Percentiles rank a stretch among this genome's conserved stretches.
Evolutionary conservation across 2,888 invertebrate genomes (phyloP).

Genomic region (Drosophila rellima): DNA sequence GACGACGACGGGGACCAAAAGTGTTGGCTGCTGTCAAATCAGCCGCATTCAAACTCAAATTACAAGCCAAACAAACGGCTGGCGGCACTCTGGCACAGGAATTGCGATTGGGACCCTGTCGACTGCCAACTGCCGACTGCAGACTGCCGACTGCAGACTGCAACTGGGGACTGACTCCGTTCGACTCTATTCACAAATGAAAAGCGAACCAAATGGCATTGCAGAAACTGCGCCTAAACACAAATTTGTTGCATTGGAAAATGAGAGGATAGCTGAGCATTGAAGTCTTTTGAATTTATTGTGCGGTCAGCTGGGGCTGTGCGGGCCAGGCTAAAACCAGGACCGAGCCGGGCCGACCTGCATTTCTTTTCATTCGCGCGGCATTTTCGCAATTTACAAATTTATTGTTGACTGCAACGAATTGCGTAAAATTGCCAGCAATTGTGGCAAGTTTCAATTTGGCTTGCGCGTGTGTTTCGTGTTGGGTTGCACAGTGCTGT

Average conservation of each 20-base stretch:
- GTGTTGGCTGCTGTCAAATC: slow-evolving; percentile 80
- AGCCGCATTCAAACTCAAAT: slow-evolving; percentile 79
- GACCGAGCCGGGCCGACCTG: slow-evolving; percentile 57
- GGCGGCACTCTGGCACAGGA: slow-evolving; percentile 29
- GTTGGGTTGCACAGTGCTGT: slow-evolving; percentile 14
- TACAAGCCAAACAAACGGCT: slow-evolving; percentile 69
- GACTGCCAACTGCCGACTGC: slow-evolving; percentile 4
- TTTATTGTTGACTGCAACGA: slow-evolving; percentile 80
- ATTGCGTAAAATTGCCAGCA: slow-evolving; percentile 79
- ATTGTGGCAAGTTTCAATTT: slow-evolving; percentile 79
- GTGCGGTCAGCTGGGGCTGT: slow-evolving; percentile 49
- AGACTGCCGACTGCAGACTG: slow-evolving; percentile 5
- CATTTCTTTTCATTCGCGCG: slow-evolving; percentile 69
- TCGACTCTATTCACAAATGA: slow-evolving; percentile 46
- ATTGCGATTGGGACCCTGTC: slow-evolving; percentile 14
- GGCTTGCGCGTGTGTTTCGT: slow-evolving; percentile 24
- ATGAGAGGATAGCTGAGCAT: slow-evolving; percentile 41
- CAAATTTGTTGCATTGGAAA: slow-evolving; percentile 57
- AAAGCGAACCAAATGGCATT: slow-evolving; percentile 59
- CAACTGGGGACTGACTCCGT: slow-evolving; percentile 31
- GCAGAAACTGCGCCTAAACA: slow-evolving; percentile 67
- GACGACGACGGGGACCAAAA: slow-evolving; percentile 42
- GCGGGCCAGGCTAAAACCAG: slow-evolving; percentile 13
- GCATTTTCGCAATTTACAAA: slow-evolving; percentile 68
- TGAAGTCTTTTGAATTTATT: slow-evolving; percentile 71